Conservation (phyloP, 2,888 invertebrate genomes). For the Oxyteleia sp. region DNA sequence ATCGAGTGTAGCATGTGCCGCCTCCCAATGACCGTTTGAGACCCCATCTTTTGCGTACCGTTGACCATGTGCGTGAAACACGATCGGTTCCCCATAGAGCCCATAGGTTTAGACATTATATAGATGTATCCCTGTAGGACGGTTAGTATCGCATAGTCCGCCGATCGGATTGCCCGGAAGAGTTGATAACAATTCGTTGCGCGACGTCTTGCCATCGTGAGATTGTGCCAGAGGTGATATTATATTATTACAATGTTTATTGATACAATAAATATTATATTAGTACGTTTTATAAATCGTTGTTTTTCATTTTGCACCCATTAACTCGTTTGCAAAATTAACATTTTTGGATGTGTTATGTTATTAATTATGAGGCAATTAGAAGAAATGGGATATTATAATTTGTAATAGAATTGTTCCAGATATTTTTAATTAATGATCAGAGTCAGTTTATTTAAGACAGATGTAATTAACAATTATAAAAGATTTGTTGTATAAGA, state of each 20-base stretch:
- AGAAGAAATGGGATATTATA: no score
- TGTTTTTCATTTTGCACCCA: constrained; percentile 65
- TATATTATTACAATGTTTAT: constrained; percentile 87
- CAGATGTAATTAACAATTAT: no score
- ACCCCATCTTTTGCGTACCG: constrained; percentile 73
- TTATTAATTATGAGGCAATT: no score
- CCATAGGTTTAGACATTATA: constrained; percentile 79
- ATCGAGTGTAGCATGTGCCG: constrained; percentile 57
- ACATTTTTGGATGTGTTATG: no score
- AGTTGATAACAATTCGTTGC: constrained; percentile 78
- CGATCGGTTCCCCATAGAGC: constrained; percentile 77
- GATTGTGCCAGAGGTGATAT: constrained; percentile 88
- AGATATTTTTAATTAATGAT: no score
- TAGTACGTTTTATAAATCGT: constrained; percentile 87
- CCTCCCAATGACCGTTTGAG: constrained; percentile 73
- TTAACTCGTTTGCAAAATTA: no score
- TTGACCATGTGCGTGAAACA: constrained; percentile 74
- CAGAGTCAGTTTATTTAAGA: no score
- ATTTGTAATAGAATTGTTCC: no score
- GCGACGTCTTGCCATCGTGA: constrained; percentile 88
- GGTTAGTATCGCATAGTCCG: constrained; percentile 77
- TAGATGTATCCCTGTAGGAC: constrained; percentile 80
- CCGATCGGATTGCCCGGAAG: constrained; percentile 75
- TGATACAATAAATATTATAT: constrained; percentile 88
- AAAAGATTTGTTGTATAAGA: no score